Conservation (phyloP, 2,113 vertebrate species). For the Ellobius talpinus region DNA sequence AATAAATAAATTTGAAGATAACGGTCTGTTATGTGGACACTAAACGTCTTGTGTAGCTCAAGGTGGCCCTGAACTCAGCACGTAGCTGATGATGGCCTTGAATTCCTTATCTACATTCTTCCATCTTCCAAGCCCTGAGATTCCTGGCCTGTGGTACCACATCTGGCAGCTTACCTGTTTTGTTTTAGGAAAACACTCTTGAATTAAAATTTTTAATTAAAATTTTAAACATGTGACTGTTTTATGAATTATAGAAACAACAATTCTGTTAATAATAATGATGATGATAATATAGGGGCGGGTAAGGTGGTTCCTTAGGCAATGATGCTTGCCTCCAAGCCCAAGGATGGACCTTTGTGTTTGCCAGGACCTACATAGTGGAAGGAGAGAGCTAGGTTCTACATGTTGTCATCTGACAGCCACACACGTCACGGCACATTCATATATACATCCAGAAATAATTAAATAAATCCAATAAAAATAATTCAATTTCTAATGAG, state of each 20-base stretch:
- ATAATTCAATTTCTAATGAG: background rate
- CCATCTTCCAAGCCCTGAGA: background rate
- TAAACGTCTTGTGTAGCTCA: background rate
- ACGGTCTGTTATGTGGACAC: background rate
- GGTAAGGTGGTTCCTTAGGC: background rate
- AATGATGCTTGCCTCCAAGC: background rate
- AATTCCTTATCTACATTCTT: background rate
- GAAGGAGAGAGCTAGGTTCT: background rate
- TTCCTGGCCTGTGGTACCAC: background rate
- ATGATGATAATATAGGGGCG: background rate
- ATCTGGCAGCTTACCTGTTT: background rate
- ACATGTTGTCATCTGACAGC: background rate
- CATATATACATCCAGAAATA: background rate
- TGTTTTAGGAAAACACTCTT: background rate
- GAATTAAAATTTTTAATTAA: constrained; percentile 23
- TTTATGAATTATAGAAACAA: constrained; percentile 43
- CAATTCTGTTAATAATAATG: background rate
- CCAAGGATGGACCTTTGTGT: too few species aligned
- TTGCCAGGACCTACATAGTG: background rate
- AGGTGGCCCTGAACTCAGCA: background rate
- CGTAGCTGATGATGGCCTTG: background rate
- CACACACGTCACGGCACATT: background rate
- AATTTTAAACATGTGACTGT: background rate
- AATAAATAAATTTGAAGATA: background rate
- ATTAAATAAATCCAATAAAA: background rate